Conservation (phyloP, 2,888 invertebrate genomes). For the Coecobrya sp. region DNA sequence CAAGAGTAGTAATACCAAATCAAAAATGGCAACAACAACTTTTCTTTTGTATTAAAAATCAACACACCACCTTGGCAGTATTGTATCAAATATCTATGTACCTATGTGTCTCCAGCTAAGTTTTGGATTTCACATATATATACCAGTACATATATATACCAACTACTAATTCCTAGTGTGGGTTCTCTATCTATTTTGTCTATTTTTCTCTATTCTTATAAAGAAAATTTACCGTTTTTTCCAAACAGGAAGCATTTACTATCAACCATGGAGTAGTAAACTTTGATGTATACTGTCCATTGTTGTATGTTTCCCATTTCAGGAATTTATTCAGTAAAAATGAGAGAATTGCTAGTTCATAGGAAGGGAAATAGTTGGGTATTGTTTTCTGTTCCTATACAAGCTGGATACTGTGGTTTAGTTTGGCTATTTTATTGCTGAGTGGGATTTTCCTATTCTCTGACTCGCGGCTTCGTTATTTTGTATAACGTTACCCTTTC, state of each 20-base stretch:
- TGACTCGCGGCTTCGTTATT: neutral
- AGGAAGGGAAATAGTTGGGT: neutral
- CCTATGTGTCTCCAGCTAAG: too few species aligned
- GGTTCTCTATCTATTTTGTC: neutral
- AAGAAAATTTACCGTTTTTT: constrained; percentile 23
- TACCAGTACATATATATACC: neutral
- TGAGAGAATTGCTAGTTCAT: neutral
- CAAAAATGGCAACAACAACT: constrained; percentile 14
- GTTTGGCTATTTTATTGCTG: constrained; percentile 10
- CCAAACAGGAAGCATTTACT: constrained; percentile 31
- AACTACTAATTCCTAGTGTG: too few species aligned
- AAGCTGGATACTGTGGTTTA: constrained; percentile 28
- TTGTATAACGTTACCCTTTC: constrained; percentile 15
- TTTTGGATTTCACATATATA: too few species aligned
- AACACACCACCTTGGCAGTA: neutral
- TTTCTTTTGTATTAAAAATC: neutral
- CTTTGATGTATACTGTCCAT: neutral
- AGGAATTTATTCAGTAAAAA: neutral
- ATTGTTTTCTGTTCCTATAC: neutral
- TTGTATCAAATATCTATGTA: neutral
- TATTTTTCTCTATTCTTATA: constrained; percentile 25
- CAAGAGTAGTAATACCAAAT: neutral
- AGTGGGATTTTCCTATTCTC: constrained; percentile 15
- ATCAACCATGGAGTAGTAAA: neutral
- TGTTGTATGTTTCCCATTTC: constrained; percentile 15